Evolutionary conservation across 2,888 invertebrate species (phyloP), one percentile per base, ranked within the genome.

Genomic region (Achlya flavicornis): DNA sequence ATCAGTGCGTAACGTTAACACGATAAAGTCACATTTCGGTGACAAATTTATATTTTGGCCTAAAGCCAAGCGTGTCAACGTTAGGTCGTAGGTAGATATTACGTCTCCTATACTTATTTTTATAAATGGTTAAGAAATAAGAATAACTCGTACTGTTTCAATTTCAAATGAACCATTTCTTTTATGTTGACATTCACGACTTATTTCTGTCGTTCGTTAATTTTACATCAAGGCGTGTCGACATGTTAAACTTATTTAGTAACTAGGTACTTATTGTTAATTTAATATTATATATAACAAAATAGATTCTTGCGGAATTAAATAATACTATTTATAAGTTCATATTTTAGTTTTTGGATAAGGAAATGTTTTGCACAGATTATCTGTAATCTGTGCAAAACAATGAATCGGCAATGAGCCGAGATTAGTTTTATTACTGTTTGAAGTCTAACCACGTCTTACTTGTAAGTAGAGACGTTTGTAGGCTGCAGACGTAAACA

Each of bases 1-100:
- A 62, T 57, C 43, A n/a, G 19, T 61, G 33, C 61, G 48, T 65
- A 62, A 65, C 61, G 60, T 57, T 53, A 32, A 61, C 65, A 63
- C 19, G 64, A 67, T 64, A 67, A 59, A 63, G 64, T 65, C 70
- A 43, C 59, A 58, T 65, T 72, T 70, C 65, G 68, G 67, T 68
- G 72, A 75, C 73, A 68, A 63, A 68, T 65, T 61, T 64, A 68
- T 73, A 66, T 63, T 66, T 71, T 75, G 77, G 77, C 72, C 14
- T 10, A 38, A 58, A 32, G 73, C 77, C 77, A 75, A 62, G 35
- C 16, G 53, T 61, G 63, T 61, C 66, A 65, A 65, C 66, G 63
- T 66, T n/a, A 68, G 64, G 65, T 63, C 66, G 63, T 66, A 68
- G 64, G 65, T 63, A 26, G 63, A 53, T 41, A 58, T 61, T 57